These are phyloP conservation scores for Melikaiella ostensackeni DNA, from an alignment of 2,888 invertebrate genomes.

Conservation along the genomic window DNA sequence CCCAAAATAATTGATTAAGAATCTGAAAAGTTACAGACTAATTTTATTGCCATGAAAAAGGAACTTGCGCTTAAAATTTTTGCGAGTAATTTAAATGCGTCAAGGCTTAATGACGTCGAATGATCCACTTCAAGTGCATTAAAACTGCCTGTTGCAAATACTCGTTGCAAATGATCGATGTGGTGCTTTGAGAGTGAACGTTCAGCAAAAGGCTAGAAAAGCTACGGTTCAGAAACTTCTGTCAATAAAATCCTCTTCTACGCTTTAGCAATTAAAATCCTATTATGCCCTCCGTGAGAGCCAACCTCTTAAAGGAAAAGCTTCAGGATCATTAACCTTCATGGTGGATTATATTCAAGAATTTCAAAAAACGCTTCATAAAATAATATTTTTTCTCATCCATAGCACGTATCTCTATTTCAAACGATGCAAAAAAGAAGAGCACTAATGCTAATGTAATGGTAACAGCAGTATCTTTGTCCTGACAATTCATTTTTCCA, in stretches of 20 bases:
- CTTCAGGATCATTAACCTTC: not conserved
- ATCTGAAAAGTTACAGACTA: too few relatives aligned
- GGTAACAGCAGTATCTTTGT: not conserved
- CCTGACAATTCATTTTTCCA: not conserved
- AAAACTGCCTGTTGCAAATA: not conserved
- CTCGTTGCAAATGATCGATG: not conserved
- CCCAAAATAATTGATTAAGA: too few relatives aligned
- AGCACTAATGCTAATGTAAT: not conserved
- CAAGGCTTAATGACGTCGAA: not conserved
- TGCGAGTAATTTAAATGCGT: too few relatives aligned
- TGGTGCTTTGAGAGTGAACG: not conserved
- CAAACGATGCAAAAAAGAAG: not conserved
- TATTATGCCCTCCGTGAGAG: not conserved
- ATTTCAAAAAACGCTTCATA: not conserved
- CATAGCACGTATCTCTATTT: not conserved
- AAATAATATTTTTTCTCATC: slow-evolving; percentile 3
- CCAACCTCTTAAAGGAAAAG: not conserved
- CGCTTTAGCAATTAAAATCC: not conserved
- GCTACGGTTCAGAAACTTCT: not conserved
- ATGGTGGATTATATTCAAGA: not conserved
- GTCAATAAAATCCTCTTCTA: not conserved
- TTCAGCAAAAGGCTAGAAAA: not conserved
- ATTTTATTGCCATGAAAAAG: too few relatives aligned
- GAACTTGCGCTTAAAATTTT: too few relatives aligned
- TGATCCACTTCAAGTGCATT: not conserved